These are phyloP conservation scores for Vollenhovia emeryi DNA, from an alignment of 1,140 invertebrate species.

Conservation along the genomic window DNA sequence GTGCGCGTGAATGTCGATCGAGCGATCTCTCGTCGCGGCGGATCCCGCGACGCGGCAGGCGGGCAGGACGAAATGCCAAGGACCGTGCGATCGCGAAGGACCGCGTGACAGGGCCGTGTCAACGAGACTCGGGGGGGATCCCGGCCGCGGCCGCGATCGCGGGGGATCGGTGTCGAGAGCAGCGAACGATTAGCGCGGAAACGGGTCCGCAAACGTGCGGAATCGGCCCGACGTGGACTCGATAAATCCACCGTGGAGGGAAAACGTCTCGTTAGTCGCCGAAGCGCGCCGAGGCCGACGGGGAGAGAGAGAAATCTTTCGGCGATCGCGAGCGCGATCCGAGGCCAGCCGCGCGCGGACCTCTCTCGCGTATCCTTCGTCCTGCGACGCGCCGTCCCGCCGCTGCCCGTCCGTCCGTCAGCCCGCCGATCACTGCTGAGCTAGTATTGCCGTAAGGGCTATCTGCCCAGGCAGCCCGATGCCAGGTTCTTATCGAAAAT, in stretches of 20 bases:
- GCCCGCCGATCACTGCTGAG: background rate
- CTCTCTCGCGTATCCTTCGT: conserved; percentile 29
- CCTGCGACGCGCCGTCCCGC: conserved; percentile 16
- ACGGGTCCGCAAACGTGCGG: conserved; percentile 65
- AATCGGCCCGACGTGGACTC: conserved; percentile 56
- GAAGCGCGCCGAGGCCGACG: conserved; percentile 29
- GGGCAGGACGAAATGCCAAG: conserved; percentile 42
- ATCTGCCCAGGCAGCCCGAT: background rate
- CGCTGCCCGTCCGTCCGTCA: background rate
- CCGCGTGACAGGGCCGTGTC: conserved; percentile 62
- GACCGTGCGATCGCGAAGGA: conserved; percentile 19
- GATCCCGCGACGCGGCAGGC: background rate
- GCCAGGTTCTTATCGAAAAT: background rate
- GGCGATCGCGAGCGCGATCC: conserved; percentile 69
- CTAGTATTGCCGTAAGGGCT: too few species aligned
- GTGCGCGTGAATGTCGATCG: background rate
- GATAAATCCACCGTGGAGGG: conserved; percentile 74
- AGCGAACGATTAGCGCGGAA: conserved; percentile 73
- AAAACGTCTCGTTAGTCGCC: conserved; percentile 75
- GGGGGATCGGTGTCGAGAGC: conserved; percentile 70
- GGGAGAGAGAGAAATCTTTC: conserved; percentile 66
- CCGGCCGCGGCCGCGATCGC: conserved; percentile 52
- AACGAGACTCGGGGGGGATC: conserved; percentile 55
- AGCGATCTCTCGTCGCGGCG: background rate
- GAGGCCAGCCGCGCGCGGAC: conserved; percentile 45